Conservation (phyloP, 92 coral and sea anemone species). For the Isaurus tuberculatus region DNA sequence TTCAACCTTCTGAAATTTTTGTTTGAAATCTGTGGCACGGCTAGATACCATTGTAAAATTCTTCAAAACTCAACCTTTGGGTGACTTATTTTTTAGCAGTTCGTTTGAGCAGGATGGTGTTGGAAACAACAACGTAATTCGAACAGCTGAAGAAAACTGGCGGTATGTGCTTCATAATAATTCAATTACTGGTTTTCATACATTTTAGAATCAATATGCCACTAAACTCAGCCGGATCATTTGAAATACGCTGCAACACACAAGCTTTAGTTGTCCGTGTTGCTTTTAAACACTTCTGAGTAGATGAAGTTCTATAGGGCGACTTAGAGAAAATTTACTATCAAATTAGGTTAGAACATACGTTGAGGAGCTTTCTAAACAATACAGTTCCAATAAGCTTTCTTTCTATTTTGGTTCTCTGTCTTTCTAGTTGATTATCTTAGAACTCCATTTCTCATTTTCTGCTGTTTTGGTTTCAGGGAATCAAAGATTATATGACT, state of each 20-base stretch:
- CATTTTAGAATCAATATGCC: not conserved
- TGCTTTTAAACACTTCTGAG: too few species aligned
- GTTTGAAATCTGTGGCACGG: not conserved
- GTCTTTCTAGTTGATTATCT: not conserved
- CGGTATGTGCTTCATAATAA: constrained; percentile 6
- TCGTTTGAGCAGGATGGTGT: constrained; percentile 15
- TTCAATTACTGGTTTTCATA: too few species aligned
- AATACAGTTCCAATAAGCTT: not conserved
- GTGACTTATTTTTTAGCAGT: constrained; percentile 5
- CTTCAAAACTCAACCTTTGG: not conserved
- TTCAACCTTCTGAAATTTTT: too few species aligned
- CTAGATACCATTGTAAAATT: not conserved
- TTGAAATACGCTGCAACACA: not conserved
- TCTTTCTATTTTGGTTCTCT: not conserved
- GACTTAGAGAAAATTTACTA: too few species aligned
- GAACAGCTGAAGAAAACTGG: constrained; percentile 10
- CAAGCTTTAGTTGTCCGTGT: too few species aligned
- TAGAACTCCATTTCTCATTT: not conserved
- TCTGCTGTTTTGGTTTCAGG: constrained; percentile 29
- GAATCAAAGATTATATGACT: constrained; percentile 40
- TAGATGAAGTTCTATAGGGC: too few species aligned
- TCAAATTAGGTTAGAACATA: too few species aligned
- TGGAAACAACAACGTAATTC: constrained; percentile 4
- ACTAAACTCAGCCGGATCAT: not conserved
- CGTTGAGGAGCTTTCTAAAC: too few species aligned